phyloP scores from a whole-genome alignment of 2,113 vertebrate species.

The Heloderma charlesbogerti region DNA sequence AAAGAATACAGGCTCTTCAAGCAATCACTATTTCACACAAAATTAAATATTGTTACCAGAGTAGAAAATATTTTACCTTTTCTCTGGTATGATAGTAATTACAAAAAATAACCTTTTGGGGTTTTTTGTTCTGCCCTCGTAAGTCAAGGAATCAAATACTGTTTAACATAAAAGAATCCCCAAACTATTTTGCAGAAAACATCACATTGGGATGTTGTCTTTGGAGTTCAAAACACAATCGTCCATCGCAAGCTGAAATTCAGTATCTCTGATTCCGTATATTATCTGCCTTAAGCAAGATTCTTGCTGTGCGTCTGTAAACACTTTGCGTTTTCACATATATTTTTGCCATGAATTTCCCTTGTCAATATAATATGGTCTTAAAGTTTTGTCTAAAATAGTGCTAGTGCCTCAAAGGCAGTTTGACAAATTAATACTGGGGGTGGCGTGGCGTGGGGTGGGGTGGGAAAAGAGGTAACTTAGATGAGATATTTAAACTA shows the following conservation, averaged over 20 bases:
- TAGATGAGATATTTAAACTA: background rate
- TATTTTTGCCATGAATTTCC: slow-evolving; percentile 6
- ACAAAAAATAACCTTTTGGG: background rate
- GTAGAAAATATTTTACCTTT: background rate
- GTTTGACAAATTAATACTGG: slow-evolving; percentile 21
- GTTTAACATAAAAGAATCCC: background rate
- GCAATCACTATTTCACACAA: background rate
- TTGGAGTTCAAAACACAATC: background rate
- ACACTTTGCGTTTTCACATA: slow-evolving; percentile 2
- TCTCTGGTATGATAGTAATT: background rate
- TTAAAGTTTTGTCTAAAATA: slow-evolving; percentile 27
- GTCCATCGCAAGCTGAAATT: background rate
- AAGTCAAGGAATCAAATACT: background rate
- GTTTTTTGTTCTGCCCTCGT: background rate
- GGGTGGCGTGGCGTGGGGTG: background rate
- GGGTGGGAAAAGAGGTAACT: rapidly evolving
- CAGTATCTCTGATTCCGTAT: background rate
- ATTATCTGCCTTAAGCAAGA: slow-evolving; percentile 33
- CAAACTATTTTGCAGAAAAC: background rate
- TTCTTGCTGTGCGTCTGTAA: background rate
- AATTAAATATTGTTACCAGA: background rate
- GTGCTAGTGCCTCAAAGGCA: background rate
- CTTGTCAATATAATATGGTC: background rate
- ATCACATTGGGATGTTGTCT: background rate
- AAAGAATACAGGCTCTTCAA: background rate